Evolutionary conservation across 2,113 vertebrate species (phyloP), one percentile per base, ranked within the genome.

Genomic region (Pristiophorus japonicus): DNA sequence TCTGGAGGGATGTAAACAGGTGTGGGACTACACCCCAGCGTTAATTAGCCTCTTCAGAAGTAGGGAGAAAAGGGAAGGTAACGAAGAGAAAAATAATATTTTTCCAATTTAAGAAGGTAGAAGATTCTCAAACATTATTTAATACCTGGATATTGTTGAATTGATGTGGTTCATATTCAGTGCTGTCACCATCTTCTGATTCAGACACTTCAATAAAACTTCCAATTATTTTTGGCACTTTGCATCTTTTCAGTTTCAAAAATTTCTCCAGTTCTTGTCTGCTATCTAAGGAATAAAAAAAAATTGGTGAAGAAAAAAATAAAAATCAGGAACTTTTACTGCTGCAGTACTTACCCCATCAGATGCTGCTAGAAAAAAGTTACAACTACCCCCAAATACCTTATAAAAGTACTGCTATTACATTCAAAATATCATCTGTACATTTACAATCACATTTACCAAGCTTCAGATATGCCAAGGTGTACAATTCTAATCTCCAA

Each of bases 201-300:
- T 94, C 93, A 94, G 93, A 94, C 65, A 70, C 65, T 94, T 94
- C 93, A 67, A 70, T 70, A 38, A 94, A 94, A 94, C 63, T 73
- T 47, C 73, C 93, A 94, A 94, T 94, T 51, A 67, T 67, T 92
- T 92, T 92, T 38, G 88, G 88, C 88, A 92, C 62, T 70, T 94
- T 94, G 93, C 63, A 94, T 45, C 51, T 94, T 94, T 70, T 94
- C 93, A 94, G 45, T 73, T 94, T 94, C 93, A 94, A 94, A 70
- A 94, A 51, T 47, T 94, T 94, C 66, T 94, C 93, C 93, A 94
- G 63, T 45, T 94, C 93, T 94, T 94, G 38, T 30, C 93, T 94
- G 66, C 93, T 94, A 22, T 94, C 93, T 94, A 70, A 5, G 34
- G 4, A 45, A 67, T 59, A 59, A 10, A 59, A 59, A 16, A 34